Percentiles rank a stretch among this genome's conserved stretches.
Conservation (phyloP, 1,140 invertebrate species). For the Aphaenogaster floridana region DNA sequence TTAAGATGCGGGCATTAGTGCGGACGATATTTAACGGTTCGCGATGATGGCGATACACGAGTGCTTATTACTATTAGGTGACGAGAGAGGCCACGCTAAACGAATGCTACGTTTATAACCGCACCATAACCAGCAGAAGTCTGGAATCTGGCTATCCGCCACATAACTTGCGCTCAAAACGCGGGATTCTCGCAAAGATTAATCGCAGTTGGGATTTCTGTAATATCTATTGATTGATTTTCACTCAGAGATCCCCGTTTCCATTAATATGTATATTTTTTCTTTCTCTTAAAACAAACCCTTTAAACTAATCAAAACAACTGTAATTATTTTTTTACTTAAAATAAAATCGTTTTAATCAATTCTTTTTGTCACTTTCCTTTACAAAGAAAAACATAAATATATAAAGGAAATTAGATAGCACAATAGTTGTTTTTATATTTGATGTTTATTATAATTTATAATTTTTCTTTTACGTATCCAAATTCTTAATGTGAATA, state of each 20-base stretch:
- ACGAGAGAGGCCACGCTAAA: slow-evolving; percentile 50
- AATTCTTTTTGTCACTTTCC: not conserved
- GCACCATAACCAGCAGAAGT: not conserved
- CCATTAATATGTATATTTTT: not conserved
- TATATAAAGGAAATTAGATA: not conserved
- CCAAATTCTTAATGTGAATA: not conserved
- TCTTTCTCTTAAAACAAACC: not conserved
- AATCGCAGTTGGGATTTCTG: not conserved
- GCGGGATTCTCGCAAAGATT: not conserved
- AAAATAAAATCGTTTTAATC: not conserved
- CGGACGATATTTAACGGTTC: slow-evolving; percentile 11
- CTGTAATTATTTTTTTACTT: not conserved
- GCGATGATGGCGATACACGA: slow-evolving; percentile 15
- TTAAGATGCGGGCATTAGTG: slow-evolving; percentile 7
- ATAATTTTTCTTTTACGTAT: not conserved
- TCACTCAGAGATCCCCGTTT: not conserved
- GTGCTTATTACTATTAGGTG: slow-evolving; percentile 64
- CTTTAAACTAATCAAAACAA: not conserved
- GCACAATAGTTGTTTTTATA: not conserved
- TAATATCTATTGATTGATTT: not conserved
- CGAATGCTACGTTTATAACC: slow-evolving; percentile 66
- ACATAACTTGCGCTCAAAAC: slow-evolving; percentile 38
- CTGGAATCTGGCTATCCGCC: slow-evolving; percentile 57
- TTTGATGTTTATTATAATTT: not conserved
- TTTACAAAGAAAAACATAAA: not conserved